Conservation (phyloP, 1,140 invertebrate species). For the Eupeodes corollae region DNA sequence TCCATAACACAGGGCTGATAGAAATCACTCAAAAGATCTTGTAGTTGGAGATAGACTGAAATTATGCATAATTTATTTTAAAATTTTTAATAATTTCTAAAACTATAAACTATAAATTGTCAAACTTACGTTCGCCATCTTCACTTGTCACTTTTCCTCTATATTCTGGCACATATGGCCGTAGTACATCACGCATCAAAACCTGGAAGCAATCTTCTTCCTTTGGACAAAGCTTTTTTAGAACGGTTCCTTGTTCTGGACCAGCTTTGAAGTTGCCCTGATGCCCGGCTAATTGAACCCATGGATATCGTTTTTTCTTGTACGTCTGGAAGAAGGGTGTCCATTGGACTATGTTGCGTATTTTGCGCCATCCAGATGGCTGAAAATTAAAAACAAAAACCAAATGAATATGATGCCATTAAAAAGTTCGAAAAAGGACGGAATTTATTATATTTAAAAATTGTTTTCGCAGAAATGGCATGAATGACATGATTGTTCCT, state of each 20-base stretch:
- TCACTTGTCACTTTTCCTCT: conserved; percentile 69
- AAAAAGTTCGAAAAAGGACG: no score
- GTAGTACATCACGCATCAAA: conserved; percentile 76
- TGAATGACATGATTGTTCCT: no score
- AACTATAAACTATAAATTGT: no score
- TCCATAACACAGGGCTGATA: conserved; percentile 91
- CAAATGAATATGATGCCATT: no score
- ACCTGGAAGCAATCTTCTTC: conserved; percentile 79
- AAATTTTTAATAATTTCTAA: no score
- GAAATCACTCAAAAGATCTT: conserved; percentile 86
- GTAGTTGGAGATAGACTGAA: conserved; percentile 67
- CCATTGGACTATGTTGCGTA: conserved; percentile 88
- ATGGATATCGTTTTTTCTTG: conserved; percentile 89
- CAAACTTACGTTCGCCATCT: conserved; percentile 66
- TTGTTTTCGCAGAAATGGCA: no score
- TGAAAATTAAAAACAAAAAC: conserved; percentile 45
- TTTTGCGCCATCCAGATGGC: conserved; percentile 86
- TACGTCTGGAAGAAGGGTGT: conserved; percentile 94
- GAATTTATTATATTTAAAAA: no score
- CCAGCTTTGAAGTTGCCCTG: conserved; percentile 91
- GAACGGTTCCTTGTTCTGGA: conserved; percentile 79
- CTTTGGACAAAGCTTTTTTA: conserved; percentile 83
- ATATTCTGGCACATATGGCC: conserved; percentile 84
- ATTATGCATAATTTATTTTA: conserved; percentile 10
- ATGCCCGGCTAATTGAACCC: conserved; percentile 89